Percentiles rank a stretch among this genome's conserved stretches.
Conservation (phyloP, 2,113 vertebrate species). For the Ophthalmolycus amberensis region DNA sequence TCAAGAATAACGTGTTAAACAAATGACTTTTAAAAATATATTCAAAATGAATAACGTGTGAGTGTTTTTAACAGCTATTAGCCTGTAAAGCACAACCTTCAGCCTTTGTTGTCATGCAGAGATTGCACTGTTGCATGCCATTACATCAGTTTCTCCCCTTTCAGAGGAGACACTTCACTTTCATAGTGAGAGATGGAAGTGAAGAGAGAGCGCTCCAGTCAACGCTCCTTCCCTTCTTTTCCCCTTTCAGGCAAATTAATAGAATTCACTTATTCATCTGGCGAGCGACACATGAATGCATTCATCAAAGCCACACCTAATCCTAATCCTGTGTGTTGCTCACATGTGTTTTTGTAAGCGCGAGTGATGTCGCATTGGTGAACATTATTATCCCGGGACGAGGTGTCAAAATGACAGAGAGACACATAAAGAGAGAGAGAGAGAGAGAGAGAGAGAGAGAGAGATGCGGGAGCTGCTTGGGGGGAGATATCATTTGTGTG, state of each 20-base stretch:
- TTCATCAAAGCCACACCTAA: conserved; percentile 45
- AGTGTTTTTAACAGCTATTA: conserved; percentile 11
- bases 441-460: conserved; percentile 21
- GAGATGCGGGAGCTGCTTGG: conserved; percentile 59
- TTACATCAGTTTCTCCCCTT: conserved; percentile 50
- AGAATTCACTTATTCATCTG: conserved; percentile 48
- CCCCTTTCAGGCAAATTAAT: conserved; percentile 43
- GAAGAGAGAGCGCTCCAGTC: background rate
- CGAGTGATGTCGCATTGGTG: conserved; percentile 49
- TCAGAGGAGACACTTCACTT: conserved; percentile 12
- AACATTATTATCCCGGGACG: conserved; percentile 60
- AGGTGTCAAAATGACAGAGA: conserved; percentile 59
- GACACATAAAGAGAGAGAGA: background rate
- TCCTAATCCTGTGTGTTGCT: conserved; percentile 59
- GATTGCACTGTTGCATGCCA: conserved; percentile 12
- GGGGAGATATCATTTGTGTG: conserved; percentile 69
- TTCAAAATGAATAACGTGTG: background rate
- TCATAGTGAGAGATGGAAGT: background rate
- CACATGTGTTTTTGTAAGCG: conserved; percentile 53
- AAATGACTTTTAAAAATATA: background rate
- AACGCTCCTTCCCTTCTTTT: background rate
- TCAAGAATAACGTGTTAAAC: background rate
- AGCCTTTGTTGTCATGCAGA: conserved; percentile 24
- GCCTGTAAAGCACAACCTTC: background rate
- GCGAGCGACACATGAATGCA: conserved; percentile 36